phyloP scores from a whole-genome alignment of 2,888 invertebrate species.

The Molorchus minor region DNA sequence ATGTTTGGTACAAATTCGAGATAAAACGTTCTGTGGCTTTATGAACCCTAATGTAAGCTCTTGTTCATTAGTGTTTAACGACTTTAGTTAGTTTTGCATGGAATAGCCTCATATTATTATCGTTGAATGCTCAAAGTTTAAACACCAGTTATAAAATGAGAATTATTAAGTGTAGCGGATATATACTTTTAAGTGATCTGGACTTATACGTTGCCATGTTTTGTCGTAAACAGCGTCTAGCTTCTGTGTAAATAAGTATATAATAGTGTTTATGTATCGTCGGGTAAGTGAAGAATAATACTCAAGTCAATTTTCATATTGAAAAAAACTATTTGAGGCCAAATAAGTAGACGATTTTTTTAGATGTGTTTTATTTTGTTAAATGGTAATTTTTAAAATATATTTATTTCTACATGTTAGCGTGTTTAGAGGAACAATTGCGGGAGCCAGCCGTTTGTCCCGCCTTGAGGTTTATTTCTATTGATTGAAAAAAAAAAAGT shows the following conservation, averaged over 20 bases:
- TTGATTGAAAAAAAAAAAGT: constrained; percentile 36
- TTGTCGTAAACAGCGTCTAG: constrained; percentile 21
- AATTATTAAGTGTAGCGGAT: constrained; percentile 30
- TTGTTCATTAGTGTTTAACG: too few relatives aligned
- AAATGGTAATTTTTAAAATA: constrained; percentile 41
- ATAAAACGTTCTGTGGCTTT: too few relatives aligned
- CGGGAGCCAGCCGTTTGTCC: constrained; percentile 12
- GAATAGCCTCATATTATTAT: too few relatives aligned
- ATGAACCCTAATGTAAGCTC: too few relatives aligned
- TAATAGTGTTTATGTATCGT: constrained; percentile 33
- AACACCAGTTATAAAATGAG: constrained; percentile 41
- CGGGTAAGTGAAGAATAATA: constrained; percentile 41
- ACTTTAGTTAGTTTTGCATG: too few relatives aligned
- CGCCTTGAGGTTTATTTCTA: constrained; percentile 38
- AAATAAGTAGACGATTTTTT: constrained; percentile 46
- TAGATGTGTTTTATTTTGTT: constrained; percentile 41
- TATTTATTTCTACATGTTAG: constrained; percentile 39
- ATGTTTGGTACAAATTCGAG: too few relatives aligned
- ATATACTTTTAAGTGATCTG: constrained; percentile 38
- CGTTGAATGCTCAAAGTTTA: constrained; percentile 51
- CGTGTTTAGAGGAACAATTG: constrained; percentile 4
- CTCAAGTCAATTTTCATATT: constrained; percentile 46
- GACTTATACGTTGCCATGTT: constrained; percentile 26
- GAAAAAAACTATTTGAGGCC: constrained; percentile 45
- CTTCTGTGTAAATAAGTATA: constrained; percentile 40